These are phyloP conservation scores for Andinoacara biseriatus DNA, from an alignment of 2,113 vertebrate genomes.

Conservation along the genomic window DNA sequence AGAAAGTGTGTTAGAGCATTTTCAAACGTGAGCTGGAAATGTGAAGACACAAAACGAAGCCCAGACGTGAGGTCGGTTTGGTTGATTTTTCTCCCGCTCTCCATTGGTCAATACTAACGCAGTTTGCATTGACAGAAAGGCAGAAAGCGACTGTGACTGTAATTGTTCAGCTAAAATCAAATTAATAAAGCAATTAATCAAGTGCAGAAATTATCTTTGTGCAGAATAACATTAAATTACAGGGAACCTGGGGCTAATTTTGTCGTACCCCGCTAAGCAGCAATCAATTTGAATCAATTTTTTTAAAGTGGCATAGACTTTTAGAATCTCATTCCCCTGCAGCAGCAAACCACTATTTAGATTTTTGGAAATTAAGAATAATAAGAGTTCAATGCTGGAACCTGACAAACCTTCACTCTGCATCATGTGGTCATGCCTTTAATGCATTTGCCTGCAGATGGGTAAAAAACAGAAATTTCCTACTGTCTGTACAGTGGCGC, in stretches of 20 bases:
- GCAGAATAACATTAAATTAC: constrained; percentile 13
- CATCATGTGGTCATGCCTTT: background rate
- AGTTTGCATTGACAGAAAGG: background rate
- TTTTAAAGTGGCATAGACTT: background rate
- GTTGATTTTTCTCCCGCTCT: background rate
- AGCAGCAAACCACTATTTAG: background rate
- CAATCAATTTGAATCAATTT: background rate
- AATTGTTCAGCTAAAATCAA: constrained; percentile 31
- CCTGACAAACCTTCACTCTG: background rate
- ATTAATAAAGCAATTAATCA: constrained; percentile 44
- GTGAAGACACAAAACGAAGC: background rate
- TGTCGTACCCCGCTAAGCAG: background rate
- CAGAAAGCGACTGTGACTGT: background rate
- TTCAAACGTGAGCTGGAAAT: background rate
- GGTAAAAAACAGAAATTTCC: background rate
- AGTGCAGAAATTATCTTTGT: constrained; percentile 30
- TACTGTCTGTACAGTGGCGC: background rate
- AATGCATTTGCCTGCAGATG: background rate
- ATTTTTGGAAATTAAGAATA: background rate
- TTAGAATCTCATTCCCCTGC: background rate
- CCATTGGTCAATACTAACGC: constrained; percentile 11
- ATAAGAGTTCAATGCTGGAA: background rate
- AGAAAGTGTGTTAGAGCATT: background rate
- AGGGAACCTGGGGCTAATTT: background rate
- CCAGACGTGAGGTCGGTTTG: background rate